Percentiles rank a stretch among this genome's conserved stretches.
phyloP scores from a whole-genome alignment of 2,888 invertebrate genomes.

The Pardosa pseudoannulata region DNA sequence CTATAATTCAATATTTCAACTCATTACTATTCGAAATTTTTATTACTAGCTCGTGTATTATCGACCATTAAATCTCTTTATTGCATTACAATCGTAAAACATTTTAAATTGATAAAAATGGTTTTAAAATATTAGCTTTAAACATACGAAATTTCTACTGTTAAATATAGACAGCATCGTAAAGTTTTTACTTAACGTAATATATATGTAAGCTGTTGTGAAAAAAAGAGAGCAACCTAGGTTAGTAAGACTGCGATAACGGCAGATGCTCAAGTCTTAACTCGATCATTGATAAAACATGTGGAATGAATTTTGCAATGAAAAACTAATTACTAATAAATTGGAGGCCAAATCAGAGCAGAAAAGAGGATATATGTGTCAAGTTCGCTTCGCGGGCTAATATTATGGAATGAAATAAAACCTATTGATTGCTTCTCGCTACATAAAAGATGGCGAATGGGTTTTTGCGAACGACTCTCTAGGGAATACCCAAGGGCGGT shows the following conservation, averaged over 20 bases:
- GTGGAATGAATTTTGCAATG: conserved; percentile 7
- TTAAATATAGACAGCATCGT: background rate
- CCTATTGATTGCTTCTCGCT: conserved; percentile 70
- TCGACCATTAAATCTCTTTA: too few species aligned
- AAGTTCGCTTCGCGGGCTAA: conserved; percentile 53
- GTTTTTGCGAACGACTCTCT: conserved; percentile 65
- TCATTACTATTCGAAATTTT: too few species aligned
- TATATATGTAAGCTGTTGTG: too few species aligned
- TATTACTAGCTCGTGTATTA: too few species aligned
- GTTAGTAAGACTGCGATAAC: too few species aligned
- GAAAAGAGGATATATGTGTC: conserved; percentile 57
- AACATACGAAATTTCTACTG: background rate
- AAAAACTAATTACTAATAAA: conserved; percentile 64
- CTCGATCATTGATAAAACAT: background rate
- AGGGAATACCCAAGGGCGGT: conserved; percentile 55
- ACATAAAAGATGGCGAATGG: conserved; percentile 72
- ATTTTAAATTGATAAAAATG: too few species aligned
- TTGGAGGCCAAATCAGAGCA: conserved; percentile 41
- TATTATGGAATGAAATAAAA: conserved; percentile 71
- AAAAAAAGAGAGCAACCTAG: too few species aligned
- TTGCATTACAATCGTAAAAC: too few species aligned
- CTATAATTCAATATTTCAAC: too few species aligned
- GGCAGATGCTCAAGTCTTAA: background rate
- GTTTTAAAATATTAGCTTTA: background rate
- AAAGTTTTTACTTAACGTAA: too few species aligned